phyloP scores from a whole-genome alignment of 2,113 vertebrate genomes.

The Bos indicus region DNA sequence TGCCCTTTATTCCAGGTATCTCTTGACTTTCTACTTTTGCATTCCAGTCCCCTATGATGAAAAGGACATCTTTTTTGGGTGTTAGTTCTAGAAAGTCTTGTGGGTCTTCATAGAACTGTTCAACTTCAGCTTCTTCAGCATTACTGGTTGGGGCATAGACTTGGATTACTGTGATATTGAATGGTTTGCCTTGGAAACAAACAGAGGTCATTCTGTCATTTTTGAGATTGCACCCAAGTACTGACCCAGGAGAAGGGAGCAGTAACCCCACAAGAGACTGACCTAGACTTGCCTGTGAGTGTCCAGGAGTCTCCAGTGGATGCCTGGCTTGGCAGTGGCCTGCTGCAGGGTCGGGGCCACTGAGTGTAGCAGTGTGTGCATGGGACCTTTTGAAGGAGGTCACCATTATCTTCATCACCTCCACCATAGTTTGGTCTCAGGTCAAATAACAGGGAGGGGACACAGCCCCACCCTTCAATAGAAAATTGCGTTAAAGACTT shows the following conservation, averaged over 20 bases:
- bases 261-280: neutral
- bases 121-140: neutral
- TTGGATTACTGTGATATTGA: neutral
- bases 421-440: neutral
- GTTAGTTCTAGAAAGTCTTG: neutral
- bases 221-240: neutral
- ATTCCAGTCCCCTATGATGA: neutral
- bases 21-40: neutral
- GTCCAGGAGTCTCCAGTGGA: neutral
- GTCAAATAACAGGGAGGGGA: neutral
- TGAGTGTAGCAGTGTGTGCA: rapidly evolving
- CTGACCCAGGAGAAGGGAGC: neutral
- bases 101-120: neutral
- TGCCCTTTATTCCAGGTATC: neutral
- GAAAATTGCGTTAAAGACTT: neutral
- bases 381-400: neutral
- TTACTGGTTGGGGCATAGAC: neutral
- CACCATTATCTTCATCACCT: neutral
- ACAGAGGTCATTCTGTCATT: neutral
- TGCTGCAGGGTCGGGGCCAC: neutral
- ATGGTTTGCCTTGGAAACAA: neutral
- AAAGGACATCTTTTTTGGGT: neutral
- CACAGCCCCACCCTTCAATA: neutral
- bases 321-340: neutral
- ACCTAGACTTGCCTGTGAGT: neutral